Evolutionary conservation across 2,888 invertebrate species (phyloP), one percentile per base, ranked within the genome.

Genomic region (Linyphia triangularis): DNA sequence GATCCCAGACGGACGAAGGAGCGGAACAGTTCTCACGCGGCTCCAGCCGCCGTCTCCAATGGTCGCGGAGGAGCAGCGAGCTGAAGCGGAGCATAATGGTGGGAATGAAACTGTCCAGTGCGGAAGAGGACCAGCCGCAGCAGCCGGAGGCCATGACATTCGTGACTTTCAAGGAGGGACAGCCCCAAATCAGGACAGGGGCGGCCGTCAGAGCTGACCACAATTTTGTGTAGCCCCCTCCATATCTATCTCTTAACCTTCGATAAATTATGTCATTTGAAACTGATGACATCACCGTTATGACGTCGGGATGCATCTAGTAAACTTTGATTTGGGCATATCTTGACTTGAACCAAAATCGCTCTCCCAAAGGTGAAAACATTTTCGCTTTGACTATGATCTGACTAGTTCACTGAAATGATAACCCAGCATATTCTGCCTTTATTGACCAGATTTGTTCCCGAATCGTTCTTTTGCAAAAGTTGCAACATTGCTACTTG

Each of bases 101-200:
- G 7, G 89, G 89, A 6, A 67, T 89, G 1, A 89, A 79, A 57
- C 37, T 85, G n/a, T 28, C 84, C 13, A 65, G 61, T 19, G 24
- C 79, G 0, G 67, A 22, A 4, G 28, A 63, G 0, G 16, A 51
- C 1, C 84, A 89, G 2, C 79, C 78, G 6, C 24, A 61, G 1
- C 28, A 72, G 0, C 57, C 63, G n/a, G 84, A 89, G 61, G 65
- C 84, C 7, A 10, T 89, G 22, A 70, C 89, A 16, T 89, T 89
- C 22, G 89, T 89, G 7, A 89, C 89, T 5, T 89, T 89, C 70
- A 83, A 69, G 22, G 89, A 89, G 26, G 89, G 89, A 37, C 65
- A 61, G 22, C 79, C 84, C 16, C 72, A 63, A 13, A 28, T 63
- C n/a, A 37, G 40, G 33, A 37, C 79, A n/a, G 65, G 40, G 7